Conservation (phyloP, 92 coral and sea anemone genomes). For the Desmophyllum pertusum region DNA sequence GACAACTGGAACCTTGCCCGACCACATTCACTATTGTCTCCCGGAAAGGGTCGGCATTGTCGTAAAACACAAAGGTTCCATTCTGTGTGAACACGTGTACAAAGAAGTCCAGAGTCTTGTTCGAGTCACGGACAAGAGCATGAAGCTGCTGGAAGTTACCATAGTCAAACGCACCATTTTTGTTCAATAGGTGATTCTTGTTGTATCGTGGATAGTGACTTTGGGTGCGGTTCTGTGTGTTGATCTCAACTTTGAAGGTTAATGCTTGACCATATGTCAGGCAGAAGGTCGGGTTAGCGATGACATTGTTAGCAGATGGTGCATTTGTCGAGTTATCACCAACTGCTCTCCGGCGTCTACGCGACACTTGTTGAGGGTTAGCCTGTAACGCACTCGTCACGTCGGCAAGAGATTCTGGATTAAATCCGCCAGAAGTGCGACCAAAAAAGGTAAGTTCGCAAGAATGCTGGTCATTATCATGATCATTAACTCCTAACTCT, state of each 20-base stretch:
- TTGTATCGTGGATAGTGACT: constrained; percentile 93
- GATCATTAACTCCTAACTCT: constrained; percentile 61
- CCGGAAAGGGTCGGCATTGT: constrained; percentile 77
- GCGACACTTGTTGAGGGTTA: not conserved
- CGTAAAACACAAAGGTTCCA: constrained; percentile 95
- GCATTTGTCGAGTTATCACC: constrained; percentile 29
- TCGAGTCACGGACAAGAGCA: constrained; percentile 80
- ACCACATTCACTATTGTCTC: constrained; percentile 78
- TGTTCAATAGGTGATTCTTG: constrained; percentile 88
- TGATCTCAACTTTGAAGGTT: constrained; percentile 71
- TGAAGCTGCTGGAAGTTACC: constrained; percentile 93
- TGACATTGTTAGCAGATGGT: constrained; percentile 22
- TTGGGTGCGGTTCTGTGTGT: constrained; percentile 71
- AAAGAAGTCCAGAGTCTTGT: constrained; percentile 73
- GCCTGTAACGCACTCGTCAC: not conserved
- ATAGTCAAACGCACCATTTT: constrained; percentile 85
- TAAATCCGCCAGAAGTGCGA: not conserved
- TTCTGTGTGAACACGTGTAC: constrained; percentile 84
- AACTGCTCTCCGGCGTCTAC: constrained; percentile 30
- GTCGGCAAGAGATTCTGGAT: not conserved
- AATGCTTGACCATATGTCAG: constrained; percentile 65
- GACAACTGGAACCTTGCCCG: constrained; percentile 69
- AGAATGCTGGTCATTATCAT: constrained; percentile 28
- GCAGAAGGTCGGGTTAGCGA: constrained; percentile 75
- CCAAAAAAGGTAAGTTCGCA: constrained; percentile 22